phyloP scores from a whole-genome alignment of 2,113 vertebrate species.

The Psammodynastes pulverulentus region DNA sequence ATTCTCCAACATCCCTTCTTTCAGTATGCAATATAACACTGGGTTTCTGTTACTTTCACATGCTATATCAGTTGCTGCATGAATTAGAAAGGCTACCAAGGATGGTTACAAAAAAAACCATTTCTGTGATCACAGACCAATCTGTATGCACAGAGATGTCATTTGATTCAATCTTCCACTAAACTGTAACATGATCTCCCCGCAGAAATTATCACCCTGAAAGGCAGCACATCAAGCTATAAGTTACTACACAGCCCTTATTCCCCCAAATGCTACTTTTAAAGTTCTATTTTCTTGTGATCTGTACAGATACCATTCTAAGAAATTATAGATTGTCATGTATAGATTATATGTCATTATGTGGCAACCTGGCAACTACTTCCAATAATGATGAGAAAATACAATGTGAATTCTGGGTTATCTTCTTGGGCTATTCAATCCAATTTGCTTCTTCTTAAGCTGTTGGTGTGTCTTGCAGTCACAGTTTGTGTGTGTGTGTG shows the following conservation, averaged over 20 bases:
- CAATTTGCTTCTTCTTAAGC: neutral
- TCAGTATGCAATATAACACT: rapidly evolving
- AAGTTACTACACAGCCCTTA: neutral
- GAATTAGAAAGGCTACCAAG: neutral
- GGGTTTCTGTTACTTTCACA: neutral
- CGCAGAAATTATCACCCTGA: neutral
- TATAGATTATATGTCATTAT: neutral
- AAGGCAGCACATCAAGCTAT: neutral
- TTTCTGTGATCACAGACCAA: neutral
- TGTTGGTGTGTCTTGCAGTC: neutral
- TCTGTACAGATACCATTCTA: neutral
- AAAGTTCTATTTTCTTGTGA: neutral
- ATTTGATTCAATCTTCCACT: neutral
- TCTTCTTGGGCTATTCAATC: neutral
- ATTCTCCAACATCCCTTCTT: neutral
- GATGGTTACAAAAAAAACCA: neutral
- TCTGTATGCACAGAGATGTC: neutral
- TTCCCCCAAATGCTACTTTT: neutral
- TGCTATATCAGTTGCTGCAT: neutral
- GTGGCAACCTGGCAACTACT: neutral
- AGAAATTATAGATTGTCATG: neutral
- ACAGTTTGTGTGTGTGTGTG: neutral
- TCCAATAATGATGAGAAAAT: neutral
- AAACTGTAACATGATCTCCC: neutral
- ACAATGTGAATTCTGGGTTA: neutral